Evolutionary conservation across 2,113 vertebrate genomes (phyloP).

Genomic region (Tyrannus savana): DNA sequence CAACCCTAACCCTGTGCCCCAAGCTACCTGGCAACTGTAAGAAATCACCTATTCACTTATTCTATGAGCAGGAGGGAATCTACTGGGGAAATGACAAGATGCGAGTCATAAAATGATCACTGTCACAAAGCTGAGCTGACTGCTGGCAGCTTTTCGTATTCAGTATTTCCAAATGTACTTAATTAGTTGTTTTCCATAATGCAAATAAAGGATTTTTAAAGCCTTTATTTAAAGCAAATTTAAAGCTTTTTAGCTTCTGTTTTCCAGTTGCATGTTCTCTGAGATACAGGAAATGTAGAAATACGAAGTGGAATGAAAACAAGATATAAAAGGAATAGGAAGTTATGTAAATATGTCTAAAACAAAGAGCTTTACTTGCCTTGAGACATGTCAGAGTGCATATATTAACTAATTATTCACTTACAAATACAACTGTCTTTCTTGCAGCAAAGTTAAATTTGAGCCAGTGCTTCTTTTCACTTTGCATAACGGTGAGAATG

Average conservation of each 20-base stretch:
- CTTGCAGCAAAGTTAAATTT: neutral
- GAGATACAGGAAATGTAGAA: neutral
- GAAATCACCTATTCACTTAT: neutral
- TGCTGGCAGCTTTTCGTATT: constrained; percentile 9
- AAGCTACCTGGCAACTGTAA: neutral
- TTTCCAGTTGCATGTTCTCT: neutral
- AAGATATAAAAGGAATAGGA: neutral
- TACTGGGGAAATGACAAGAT: neutral
- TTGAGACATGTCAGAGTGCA: neutral
- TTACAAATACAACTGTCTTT: constrained; percentile 33
- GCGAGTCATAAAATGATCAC: neutral
- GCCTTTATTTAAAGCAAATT: neutral
- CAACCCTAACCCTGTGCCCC: neutral
- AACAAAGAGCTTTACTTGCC: neutral
- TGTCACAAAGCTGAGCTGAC: neutral
- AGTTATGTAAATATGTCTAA: neutral
- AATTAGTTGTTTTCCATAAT: neutral
- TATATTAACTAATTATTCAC: constrained; percentile 4
- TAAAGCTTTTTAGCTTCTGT: neutral
- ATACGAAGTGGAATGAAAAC: neutral
- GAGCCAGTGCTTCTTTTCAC: neutral
- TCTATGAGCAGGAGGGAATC: neutral
- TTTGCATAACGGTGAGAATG: neutral
- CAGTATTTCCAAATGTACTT: constrained; percentile 5
- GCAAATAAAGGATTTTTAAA: neutral